A percentile compares a stretch with the other conserved stretches of the same genome.
Conservation (phyloP, 2,113 vertebrate genomes). For the Poeciliopsis retropinna region DNA sequence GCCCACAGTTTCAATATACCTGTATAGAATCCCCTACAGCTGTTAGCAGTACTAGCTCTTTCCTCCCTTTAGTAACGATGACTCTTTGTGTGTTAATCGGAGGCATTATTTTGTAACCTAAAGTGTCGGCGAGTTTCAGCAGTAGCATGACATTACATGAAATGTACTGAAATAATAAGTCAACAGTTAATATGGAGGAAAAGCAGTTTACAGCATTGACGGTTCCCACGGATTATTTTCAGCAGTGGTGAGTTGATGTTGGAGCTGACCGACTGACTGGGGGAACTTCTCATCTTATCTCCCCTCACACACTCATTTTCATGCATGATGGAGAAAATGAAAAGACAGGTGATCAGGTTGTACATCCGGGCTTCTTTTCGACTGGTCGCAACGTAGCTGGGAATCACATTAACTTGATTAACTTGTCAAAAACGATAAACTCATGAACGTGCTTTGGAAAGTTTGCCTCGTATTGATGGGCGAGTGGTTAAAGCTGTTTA, state of each 20-base stretch:
- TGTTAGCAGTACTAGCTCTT: neutral
- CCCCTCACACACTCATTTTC: neutral
- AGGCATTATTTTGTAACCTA: neutral
- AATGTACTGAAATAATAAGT: conserved; percentile 67
- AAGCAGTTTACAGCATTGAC: conserved; percentile 64
- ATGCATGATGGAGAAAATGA: neutral
- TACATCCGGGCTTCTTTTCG: neutral
- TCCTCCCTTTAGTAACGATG: neutral
- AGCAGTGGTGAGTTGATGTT: neutral
- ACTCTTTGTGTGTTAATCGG: neutral
- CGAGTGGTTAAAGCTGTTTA: no score
- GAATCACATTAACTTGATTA: neutral
- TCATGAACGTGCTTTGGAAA: neutral
- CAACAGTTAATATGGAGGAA: conserved; percentile 78
- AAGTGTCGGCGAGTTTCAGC: conserved; percentile 17
- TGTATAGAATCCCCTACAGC: neutral
- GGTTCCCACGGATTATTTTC: neutral
- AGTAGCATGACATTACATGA: conserved; percentile 55
- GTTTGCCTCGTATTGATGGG: neutral
- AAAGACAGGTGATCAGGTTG: neutral
- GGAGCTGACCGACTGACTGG: neutral
- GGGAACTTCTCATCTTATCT: neutral
- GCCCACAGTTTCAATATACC: neutral
- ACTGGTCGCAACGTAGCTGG: neutral
- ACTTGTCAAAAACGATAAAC: neutral